Base-by-base conservation (phyloP, 1,140 invertebrate species). In the Apis cerana region DNA sequence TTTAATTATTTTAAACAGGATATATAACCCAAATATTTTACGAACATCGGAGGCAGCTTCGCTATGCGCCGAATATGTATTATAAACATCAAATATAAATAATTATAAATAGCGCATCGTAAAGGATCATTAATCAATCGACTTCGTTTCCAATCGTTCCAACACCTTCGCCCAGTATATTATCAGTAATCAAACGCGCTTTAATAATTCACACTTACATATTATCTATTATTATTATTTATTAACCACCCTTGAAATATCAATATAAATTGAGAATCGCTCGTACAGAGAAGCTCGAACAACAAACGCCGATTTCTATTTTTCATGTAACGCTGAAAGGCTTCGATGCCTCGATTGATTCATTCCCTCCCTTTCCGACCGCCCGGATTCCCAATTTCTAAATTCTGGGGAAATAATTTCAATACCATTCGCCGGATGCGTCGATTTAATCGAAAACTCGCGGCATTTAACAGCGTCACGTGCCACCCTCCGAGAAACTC, bases 401-500 rank as follows among this genome's bases (percentile, higher is more conserved):
- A 87, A 87, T 87, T 83, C 64, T 62, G 69, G 56, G 13, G 65
- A 58, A 78, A 78, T 77, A 78, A 82, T 70, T 67, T 74, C 86
- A 65, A 87, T 87, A 84, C 33, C 75, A 75, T 87, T 87, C 85
- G 56, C 52, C 64, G 54, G 75, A 75, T 61, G 80, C 72, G 69
- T 68, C 83, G 85, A 85, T 83, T n/a, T 71, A 76, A 82, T 54
- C 75, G 75, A 33, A 75, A 86, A 87, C 71, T 76, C 71, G 80
- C 67, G 62, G 71, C 86, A 84, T 75, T 87, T 80, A 74, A 82
- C 85, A 74, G 84, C 84, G 84, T 72, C 85, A 78, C 64, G 74
- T 70, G 70, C 83, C 77, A 72, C 70, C 75, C 61, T 76, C 61
- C 69, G 70, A 82, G 86, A 77, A 84, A 64, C 71, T 77, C 83